These are phyloP conservation scores for Papilio dardanus DNA, from an alignment of 1,140 invertebrate genomes.

Conservation along the genomic window DNA sequence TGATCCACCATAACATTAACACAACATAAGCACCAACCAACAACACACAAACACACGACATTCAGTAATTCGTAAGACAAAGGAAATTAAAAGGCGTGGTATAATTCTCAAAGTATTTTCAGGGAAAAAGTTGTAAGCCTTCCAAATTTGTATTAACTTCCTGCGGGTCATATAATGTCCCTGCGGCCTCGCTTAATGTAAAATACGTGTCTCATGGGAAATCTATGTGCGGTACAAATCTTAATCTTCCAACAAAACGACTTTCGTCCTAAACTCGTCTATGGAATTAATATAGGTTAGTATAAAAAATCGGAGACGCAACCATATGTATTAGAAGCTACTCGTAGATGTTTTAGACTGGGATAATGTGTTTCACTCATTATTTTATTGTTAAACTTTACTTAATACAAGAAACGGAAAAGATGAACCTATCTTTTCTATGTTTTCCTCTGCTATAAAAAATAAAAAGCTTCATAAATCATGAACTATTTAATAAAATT, in stretches of 20 bases:
- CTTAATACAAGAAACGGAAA: neutral
- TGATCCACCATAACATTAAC: no score
- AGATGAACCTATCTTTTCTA: neutral
- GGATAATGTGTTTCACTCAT: no score
- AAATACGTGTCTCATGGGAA: conserved; percentile 73
- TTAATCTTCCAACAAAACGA: conserved; percentile 63
- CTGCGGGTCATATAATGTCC: conserved; percentile 57
- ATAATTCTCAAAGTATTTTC: conserved; percentile 17
- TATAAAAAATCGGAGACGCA: conserved; percentile 14
- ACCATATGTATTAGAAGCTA: neutral
- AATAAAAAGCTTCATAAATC: neutral
- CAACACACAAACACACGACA: no score
- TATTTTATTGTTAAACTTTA: neutral
- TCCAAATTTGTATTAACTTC: conserved; percentile 36
- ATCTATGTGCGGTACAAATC: conserved; percentile 69
- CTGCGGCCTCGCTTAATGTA: conserved; percentile 57
- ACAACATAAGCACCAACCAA: no score
- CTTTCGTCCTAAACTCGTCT: conserved; percentile 53
- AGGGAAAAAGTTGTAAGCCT: conserved; percentile 35
- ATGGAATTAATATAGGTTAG: conserved; percentile 50
- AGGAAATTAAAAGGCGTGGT: conserved; percentile 12
- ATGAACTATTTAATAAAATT: conserved; percentile 1
- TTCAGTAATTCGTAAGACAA: neutral
- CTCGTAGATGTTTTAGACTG: no score
- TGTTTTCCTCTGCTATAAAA: neutral